Base-by-base conservation (phyloP, 2,888 invertebrate species). In the Brassicogethes aeneus region DNA sequence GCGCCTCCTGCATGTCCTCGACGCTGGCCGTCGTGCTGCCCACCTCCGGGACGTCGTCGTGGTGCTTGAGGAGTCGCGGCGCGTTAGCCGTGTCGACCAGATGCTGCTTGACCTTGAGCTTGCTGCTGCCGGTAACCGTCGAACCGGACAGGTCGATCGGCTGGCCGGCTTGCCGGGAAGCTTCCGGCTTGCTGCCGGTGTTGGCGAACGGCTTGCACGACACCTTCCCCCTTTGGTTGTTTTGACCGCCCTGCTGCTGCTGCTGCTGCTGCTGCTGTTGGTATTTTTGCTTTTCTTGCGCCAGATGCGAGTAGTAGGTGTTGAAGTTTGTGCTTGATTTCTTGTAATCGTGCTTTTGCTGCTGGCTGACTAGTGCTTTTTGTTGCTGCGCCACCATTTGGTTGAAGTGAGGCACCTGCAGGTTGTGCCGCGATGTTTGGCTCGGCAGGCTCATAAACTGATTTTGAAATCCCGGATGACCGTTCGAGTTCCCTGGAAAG, bases 11-110 rank as follows among this genome's bases (percentile, higher is more conserved):
- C 46, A 73, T 74, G 45, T 70, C 71, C 41, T 78, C 79, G 3
- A 76, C 71, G 43, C 73, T 73, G 50, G 74, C 74, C 37, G 78
- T 79, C 32, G 79, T 79, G 62, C 79, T 79, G 51, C 79, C 79
- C 32, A 79, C 77, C 61, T 80, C 80, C 2, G 77, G 71, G 54
- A 69, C 57, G 37, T 79, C 79, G 30, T 79, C 79, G 40, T 65
- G 55, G 46, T 49, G 50, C 46, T 59, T 59, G 46, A 58, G 45
- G 17, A 56, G 48, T 48, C 53, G 56, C 29, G 67, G 61, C 44
- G 61, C 56, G 41, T 56, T 58, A 46, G 59, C 59, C 2, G 66
- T 67, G 55, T 70, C 71, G 47, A 66, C 66, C 51, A 68, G 67
- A 51, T 61, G 70, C 32, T 70, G 59, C 53, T 69, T 70, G 43